Conservation (phyloP, 1,140 invertebrate species). For the Elysia chlorotica region DNA sequence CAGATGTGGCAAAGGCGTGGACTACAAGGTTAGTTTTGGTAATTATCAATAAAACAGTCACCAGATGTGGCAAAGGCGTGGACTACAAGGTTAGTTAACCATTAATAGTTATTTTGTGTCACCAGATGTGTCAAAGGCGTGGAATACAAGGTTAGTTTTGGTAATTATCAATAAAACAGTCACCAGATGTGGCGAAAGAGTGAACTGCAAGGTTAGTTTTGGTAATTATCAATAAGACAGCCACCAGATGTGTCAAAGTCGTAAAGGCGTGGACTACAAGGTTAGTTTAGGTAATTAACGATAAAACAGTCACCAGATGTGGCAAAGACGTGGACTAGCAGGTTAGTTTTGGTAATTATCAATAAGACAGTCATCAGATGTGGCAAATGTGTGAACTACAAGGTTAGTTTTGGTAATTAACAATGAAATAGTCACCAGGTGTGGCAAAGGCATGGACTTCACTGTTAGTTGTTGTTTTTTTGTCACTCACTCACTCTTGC, state of each 20-base stretch:
- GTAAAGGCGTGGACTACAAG: conserved; percentile 86
- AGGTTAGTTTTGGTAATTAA: too few relatives aligned
- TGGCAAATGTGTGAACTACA: background rate
- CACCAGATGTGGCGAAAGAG: background rate
- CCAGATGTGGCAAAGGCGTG: conserved; percentile 90
- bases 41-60: too few relatives aligned
- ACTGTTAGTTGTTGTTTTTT: too few relatives aligned
- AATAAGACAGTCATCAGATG: background rate
- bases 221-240: too few relatives aligned
- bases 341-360: too few relatives aligned
- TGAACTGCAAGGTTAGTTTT: background rate
- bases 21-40: conserved; percentile 70
- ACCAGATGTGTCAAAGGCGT: conserved; percentile 91
- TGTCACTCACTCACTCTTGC: too few relatives aligned
- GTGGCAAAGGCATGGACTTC: conserved; percentile 89
- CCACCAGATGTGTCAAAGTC: conserved; percentile 92
- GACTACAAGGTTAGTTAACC: conserved; percentile 72
- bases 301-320: conserved; percentile 82
- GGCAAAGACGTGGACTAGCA: conserved; percentile 85
- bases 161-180: background rate
- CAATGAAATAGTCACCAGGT: conserved; percentile 83
- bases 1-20: conserved; percentile 91
- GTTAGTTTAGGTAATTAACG: too few relatives aligned
- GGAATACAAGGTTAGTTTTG: conserved; percentile 73
- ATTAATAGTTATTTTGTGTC: too few relatives aligned